Base-by-base conservation (phyloP, 2,113 vertebrate genomes). In the Clupea harengus region DNA sequence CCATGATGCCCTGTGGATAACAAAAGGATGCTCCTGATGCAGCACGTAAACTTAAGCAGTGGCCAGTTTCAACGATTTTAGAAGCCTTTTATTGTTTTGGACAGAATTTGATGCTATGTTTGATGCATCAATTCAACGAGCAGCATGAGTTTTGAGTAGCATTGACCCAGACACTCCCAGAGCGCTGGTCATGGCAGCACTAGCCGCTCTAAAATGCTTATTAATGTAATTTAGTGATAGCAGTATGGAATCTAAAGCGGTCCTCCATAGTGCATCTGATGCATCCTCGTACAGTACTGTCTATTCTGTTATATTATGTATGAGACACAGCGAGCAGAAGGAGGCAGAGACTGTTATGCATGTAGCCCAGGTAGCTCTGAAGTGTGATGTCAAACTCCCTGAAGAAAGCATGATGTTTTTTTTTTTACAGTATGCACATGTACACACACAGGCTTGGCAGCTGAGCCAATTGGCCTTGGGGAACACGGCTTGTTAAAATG, bases 1-100 rank as follows among this genome's bases (percentile, higher is more conserved):
- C 82, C 86, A 60, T 82, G 81, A 86, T 67, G 50, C 67, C 82
- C n/a, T 17, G 80, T 75, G 54, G 85, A 85, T 72, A 72, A 72
- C 64, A 72, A 72, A 32, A 72, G 39, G 25, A 32, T 15, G 64
- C 25, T 28, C n/a, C 25, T 72, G 25, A 11, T 32, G 8, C 64
- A 72, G 25, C 17, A 39, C 2, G 39, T 1, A 39, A 17, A 13
- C 52, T 18, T 18, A 60, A 6, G 54, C 18, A 60, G 18, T 22
- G 18, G 6, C 54, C 54, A 1, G 54, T 60, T 54, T 54, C 52
- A 54, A 54, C 17, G 4, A 54, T 18, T 54, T 54, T 54, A 54
- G 52, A 54, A 54, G 54, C 54, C 20, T 60, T 49, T 57, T 4
- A 60, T 60, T 22, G 18, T 22, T 60, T 60, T 6, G 22, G 54